Evolutionary conservation across 1,140 invertebrate genomes (phyloP).

Genomic region (Latrodectus geometricus): DNA sequence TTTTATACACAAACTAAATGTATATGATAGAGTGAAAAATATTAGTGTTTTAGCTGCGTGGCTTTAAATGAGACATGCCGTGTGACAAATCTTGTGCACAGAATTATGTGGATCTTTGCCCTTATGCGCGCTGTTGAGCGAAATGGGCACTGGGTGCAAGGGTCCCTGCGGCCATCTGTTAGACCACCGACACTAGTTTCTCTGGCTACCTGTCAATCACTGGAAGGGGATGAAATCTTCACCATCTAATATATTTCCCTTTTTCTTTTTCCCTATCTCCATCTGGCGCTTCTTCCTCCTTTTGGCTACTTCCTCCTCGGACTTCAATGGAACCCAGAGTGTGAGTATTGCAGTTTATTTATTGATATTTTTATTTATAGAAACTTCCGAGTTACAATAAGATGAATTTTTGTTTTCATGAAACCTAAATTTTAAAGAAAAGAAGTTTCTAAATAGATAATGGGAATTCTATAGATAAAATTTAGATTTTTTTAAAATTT

Average conservation of each 20-base stretch:
- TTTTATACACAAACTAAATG: background rate
- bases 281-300: conserved; percentile 3
- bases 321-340: conserved; percentile 14
- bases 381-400: too few relatives aligned
- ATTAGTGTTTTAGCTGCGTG: background rate
- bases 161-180: conserved; percentile 41
- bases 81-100: background rate
- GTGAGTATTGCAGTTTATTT: conserved; percentile 22
- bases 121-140: background rate
- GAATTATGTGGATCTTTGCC: background rate
- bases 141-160: conserved; percentile 28
- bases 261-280: conserved; percentile 13
- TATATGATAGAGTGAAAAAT: background rate
- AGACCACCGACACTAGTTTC: conserved; percentile 27
- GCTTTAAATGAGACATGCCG: background rate
- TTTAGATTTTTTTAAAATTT: too few relatives aligned
- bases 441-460: too few relatives aligned
- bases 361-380: background rate
- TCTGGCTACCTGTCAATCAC: conserved; percentile 56
- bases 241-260: conserved; percentile 46
- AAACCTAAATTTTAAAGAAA: too few relatives aligned
- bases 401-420: too few relatives aligned
- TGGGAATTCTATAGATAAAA: too few relatives aligned
- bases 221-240: conserved; percentile 46
- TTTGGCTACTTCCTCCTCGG: background rate